Conservation (phyloP, 2,888 invertebrate species). For the Drosophila hamatofila region DNA sequence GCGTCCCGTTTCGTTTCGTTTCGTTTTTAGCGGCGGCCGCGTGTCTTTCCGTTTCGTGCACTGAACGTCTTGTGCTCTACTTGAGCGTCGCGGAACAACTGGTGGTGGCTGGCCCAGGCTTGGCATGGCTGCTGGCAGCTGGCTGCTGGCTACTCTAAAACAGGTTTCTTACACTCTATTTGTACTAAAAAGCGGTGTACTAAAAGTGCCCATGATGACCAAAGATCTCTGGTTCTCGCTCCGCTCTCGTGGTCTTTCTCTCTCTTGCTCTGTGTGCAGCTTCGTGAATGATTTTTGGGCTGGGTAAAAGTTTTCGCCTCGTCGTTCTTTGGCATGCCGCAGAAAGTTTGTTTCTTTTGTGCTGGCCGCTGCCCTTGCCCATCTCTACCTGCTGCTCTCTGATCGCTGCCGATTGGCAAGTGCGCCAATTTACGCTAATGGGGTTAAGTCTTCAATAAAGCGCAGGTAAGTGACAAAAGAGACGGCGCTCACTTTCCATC, state of each 20-base stretch:
- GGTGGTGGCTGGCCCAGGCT: conserved; percentile 31
- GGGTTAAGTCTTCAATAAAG: conserved; percentile 80
- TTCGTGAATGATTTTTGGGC: conserved; percentile 72
- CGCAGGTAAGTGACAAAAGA: conserved; percentile 65
- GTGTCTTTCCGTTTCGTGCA: conserved; percentile 2
- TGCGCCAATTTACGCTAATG: conserved; percentile 81
- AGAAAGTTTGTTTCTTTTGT: conserved; percentile 73
- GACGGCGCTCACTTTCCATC: conserved; percentile 64
- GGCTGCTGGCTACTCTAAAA: conserved; percentile 53
- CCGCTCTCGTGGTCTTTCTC: background rate
- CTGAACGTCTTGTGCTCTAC: conserved; percentile 61
- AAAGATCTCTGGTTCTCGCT: conserved; percentile 11
- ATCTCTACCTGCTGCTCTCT: conserved; percentile 60
- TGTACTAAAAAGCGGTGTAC: conserved; percentile 55
- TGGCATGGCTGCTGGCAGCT: conserved; percentile 22
- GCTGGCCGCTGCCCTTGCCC: conserved; percentile 42
- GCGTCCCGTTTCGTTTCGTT: conserved; percentile 12
- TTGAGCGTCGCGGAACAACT: conserved; percentile 77
- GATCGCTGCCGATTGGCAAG: conserved; percentile 76
- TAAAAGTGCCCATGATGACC: conserved; percentile 64
- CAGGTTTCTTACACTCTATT: conserved; percentile 38
- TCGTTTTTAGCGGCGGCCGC: conserved; percentile 2
- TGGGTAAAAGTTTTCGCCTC: conserved; percentile 75
- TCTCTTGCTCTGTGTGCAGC: conserved; percentile 15
- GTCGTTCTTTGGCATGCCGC: conserved; percentile 69